These are phyloP conservation scores for Trogon surrucura DNA, from an alignment of 2,113 vertebrate genomes.

Conservation along the genomic window DNA sequence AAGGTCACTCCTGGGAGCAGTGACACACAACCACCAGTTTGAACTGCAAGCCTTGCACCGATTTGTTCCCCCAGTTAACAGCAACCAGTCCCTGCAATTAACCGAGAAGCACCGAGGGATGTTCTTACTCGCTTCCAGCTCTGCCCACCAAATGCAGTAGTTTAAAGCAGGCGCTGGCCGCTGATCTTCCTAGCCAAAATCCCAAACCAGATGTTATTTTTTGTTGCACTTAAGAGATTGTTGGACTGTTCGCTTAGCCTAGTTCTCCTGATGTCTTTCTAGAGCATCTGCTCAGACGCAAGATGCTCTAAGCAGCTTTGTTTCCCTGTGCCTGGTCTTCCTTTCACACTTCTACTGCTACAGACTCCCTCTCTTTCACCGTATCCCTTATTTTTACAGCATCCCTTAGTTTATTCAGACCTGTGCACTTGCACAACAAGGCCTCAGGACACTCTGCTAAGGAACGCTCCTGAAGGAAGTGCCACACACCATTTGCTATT, in stretches of 20 bases:
- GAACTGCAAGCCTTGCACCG: not conserved
- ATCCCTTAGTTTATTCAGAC: not conserved
- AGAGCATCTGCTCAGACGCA: too few relatives aligned
- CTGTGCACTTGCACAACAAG: not conserved
- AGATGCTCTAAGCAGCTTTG: not conserved
- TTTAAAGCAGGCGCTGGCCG: rapidly evolving
- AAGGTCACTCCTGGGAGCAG: conserved; percentile 21
- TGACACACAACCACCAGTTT: not conserved
- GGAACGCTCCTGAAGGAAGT: not conserved
- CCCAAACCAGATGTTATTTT: not conserved
- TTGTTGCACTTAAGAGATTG: not conserved
- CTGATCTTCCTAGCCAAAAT: not conserved
- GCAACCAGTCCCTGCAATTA: not conserved
- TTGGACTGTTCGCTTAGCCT: not conserved
- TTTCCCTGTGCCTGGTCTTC: not conserved
- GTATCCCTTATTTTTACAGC: not conserved
- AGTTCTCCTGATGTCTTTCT: not conserved
- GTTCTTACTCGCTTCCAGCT: not conserved
- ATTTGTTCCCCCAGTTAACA: not conserved
- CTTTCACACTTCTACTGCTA: not conserved
- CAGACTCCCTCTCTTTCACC: not conserved
- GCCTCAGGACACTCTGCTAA: not conserved
- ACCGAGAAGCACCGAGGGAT: not conserved
- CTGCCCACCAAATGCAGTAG: not conserved
- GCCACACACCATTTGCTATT: not conserved